Evolutionary conservation across 2,113 vertebrate species (phyloP), one percentile per base, ranked within the genome.

Genomic region (Sapajus apella): DNA sequence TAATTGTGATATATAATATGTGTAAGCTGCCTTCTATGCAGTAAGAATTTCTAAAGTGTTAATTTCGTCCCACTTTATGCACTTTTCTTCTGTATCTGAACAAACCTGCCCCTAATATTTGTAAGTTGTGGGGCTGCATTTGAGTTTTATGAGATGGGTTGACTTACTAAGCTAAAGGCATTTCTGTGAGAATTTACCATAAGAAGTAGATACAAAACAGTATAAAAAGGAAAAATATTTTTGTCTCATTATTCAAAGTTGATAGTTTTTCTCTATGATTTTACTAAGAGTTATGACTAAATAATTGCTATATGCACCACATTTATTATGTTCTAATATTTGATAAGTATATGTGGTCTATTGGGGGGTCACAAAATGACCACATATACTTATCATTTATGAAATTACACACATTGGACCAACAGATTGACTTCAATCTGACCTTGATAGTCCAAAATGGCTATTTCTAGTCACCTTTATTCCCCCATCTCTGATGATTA

Each of bases 261-360:
- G 45, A 6, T 73, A 76, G 17, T 76, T 70, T n/a, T 84, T n/a
- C 27, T 80, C 45, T 91, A 58, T 75, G 45, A 88, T 80, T 85
- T 30, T 75, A 55, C 68, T 56, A 8, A 27, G 64, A 40, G 43
- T 86, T 32, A 50, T 27, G 23, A 72, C 17, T 85, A 75, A 55
- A 40, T 73, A 6, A 58, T 66, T 9, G 47, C 52, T 58, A 20
- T 3, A 16, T 88, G 8, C 8, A 76, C 43, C 45, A 64, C 45
- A 45, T 45, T 45, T 45, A 8, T 45, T 45, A 45, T 47, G 47
- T 47, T 11, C 47, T 2, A 47, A 47, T 47, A 47, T 12, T 47
- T 47, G 47, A 47, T 30, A 72, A 66, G 52, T 43, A 61, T 13
- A 56, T 37, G n/a, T 61, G 23, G 23, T 2, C 13, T n/a, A 23